phyloP scores from a whole-genome alignment of 2,113 vertebrate species.

The Damaliscus lunatus region DNA sequence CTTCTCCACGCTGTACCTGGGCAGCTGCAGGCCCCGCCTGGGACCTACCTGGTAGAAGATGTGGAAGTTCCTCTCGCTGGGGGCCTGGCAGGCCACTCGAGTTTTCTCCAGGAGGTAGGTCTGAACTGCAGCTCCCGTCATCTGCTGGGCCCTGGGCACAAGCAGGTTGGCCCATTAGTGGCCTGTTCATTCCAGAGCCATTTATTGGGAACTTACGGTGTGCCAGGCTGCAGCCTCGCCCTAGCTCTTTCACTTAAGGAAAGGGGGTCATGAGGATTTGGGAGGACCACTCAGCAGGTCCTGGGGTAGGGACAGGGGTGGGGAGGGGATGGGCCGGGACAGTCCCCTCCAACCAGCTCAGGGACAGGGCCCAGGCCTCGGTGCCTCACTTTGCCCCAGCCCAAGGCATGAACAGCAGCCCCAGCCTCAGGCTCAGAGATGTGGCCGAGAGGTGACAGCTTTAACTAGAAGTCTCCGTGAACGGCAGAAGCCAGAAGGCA shows the following conservation, averaged over 20 bases:
- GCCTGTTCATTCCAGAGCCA: neutral
- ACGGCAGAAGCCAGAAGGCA: neutral
- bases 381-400: neutral
- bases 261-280: neutral
- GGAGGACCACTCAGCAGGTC: neutral
- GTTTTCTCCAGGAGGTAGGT: conserved; percentile 98
- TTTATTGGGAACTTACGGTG: neutral
- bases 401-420: neutral
- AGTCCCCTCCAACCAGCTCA: neutral
- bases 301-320: rapidly evolving
- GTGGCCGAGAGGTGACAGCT: neutral
- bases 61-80: conserved; percentile 95
- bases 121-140: conserved; percentile 93
- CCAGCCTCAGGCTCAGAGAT: neutral
- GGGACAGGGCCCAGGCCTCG: neutral
- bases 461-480: neutral
- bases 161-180: neutral
- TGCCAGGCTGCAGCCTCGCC: neutral
- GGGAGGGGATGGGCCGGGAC: neutral
- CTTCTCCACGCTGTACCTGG: neutral
- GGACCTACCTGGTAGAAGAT: conserved; percentile 95
- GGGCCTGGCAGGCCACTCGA: conserved; percentile 89
- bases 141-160: conserved; percentile 86
- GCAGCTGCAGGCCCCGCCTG: neutral
- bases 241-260: neutral